Evolutionary conservation across 1,140 invertebrate species (phyloP).

Genomic region (Drosophila sechellia): DNA sequence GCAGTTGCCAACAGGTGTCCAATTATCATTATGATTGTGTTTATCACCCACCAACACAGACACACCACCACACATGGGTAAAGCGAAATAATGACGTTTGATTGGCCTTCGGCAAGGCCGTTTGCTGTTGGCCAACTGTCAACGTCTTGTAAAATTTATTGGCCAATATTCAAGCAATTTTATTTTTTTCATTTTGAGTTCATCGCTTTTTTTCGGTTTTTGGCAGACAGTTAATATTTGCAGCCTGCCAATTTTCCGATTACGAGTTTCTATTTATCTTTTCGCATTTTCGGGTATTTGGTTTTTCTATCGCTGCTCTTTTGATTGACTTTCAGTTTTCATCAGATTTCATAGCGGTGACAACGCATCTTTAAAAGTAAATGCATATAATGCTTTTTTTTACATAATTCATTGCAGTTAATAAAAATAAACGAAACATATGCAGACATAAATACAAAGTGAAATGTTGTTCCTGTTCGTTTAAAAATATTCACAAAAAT

Average conservation of each 20-base stretch:
- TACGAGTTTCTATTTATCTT: conserved; percentile 39
- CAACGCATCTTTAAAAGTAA: conserved; percentile 14
- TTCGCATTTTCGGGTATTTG: conserved; percentile 44
- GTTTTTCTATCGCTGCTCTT: conserved; percentile 33
- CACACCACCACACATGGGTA: conserved; percentile 1
- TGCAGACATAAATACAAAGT: neutral
- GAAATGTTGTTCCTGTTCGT: neutral
- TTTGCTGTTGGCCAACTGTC: conserved; percentile 65
- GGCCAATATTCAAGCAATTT: conserved; percentile 76
- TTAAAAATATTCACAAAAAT: conserved; percentile 11
- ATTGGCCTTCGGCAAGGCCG: conserved; percentile 75
- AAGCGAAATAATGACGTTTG: conserved; percentile 60
- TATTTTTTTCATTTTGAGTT: conserved; percentile 17
- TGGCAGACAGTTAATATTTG: conserved; percentile 80
- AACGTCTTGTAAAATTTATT: conserved; percentile 82
- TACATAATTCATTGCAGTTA: neutral
- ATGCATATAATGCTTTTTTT: neutral
- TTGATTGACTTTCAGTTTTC: conserved; percentile 53
- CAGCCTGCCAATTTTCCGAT: conserved; percentile 69
- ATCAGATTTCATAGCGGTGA: conserved; percentile 20
- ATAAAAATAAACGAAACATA: conserved; percentile 20
- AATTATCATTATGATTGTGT: conserved; percentile 72
- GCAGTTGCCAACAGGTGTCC: conserved; percentile 65
- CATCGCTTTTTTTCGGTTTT: conserved; percentile 35
- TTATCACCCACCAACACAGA: conserved; percentile 35